Percentiles rank a stretch among this genome's conserved stretches.
Conservation (phyloP, 2,113 vertebrate species). For the Triplophysa tibetana region DNA sequence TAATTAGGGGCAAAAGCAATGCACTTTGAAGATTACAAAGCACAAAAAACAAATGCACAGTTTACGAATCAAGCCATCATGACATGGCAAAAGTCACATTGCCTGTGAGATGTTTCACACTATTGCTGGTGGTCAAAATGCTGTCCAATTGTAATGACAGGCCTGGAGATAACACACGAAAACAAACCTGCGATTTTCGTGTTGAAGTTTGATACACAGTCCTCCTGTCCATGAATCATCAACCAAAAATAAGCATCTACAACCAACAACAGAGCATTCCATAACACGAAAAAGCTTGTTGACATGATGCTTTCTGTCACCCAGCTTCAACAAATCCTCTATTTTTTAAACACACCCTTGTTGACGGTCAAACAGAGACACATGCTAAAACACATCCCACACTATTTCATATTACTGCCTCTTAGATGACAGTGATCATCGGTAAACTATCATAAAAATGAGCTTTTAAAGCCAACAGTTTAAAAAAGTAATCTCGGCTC, state of each 20-base stretch:
- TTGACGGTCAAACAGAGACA: slow-evolving; percentile 7
- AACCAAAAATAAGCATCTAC: background rate
- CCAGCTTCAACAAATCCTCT: background rate
- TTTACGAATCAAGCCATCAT: background rate
- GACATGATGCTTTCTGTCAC: background rate
- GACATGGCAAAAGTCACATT: slow-evolving; percentile 14
- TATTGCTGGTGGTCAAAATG: background rate
- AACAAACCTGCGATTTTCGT: slow-evolving; percentile 18
- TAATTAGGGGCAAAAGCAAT: background rate
- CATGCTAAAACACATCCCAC: slow-evolving; percentile 9
- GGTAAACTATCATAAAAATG: background rate
- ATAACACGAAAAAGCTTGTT: background rate
- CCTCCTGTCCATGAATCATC: slow-evolving; percentile 7
- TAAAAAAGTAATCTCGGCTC: background rate
- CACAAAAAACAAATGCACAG: slow-evolving; percentile 1
- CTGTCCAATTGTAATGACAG: slow-evolving; percentile 27
- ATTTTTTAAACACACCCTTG: slow-evolving; percentile 19
- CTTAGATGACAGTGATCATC: background rate
- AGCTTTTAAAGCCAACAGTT: background rate
- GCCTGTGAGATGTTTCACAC: background rate
- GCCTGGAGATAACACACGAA: slow-evolving; percentile 1
- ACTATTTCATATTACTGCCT: background rate
- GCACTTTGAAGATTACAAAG: background rate
- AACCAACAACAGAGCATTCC: slow-evolving; percentile 1
- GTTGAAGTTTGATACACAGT: slow-evolving; percentile 23